phyloP scores from a whole-genome alignment of 2,888 invertebrate genomes.

The Siphlonurus alternatus region DNA sequence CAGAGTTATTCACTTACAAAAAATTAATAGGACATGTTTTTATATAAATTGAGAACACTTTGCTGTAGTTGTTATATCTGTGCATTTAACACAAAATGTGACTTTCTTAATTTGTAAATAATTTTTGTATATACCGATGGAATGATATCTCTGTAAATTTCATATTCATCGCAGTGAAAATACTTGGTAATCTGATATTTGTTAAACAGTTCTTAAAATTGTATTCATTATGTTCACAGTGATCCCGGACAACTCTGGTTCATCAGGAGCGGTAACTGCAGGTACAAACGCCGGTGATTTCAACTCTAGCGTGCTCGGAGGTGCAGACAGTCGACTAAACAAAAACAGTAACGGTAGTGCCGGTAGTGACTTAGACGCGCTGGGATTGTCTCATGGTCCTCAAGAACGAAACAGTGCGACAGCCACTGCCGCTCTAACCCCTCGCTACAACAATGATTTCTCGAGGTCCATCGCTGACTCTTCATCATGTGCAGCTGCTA shows the following conservation, averaged over 20 bases:
- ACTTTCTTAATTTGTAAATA: too few species aligned
- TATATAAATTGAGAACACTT: too few species aligned
- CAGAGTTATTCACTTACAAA: too few species aligned
- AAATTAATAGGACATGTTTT: too few species aligned
- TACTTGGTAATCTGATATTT: too few species aligned
- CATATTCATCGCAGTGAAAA: too few species aligned
- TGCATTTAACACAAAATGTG: too few species aligned
- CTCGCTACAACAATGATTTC: slow-evolving; percentile 7
- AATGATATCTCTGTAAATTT: too few species aligned
- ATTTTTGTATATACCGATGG: too few species aligned
- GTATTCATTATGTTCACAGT: slow-evolving; percentile 38
- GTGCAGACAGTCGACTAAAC: slow-evolving; percentile 8
- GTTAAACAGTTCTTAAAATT: too few species aligned
- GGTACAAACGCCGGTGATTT: slow-evolving; percentile 7
- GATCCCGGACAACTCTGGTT: slow-evolving; percentile 56
- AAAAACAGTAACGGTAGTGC: not conserved
- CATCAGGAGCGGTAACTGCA: slow-evolving; percentile 22
- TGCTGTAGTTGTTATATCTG: too few species aligned
- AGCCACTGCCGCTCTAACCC: slow-evolving; percentile 6
- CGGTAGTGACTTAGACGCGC: not conserved
- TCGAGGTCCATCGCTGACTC: slow-evolving; percentile 8
- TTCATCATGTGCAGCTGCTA: not conserved
- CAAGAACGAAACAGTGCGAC: slow-evolving; percentile 2
- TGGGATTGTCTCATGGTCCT: not conserved
- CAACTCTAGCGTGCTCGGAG: not conserved